Conservation (phyloP, 2,888 invertebrate genomes). For the Tinea trinotella region DNA sequence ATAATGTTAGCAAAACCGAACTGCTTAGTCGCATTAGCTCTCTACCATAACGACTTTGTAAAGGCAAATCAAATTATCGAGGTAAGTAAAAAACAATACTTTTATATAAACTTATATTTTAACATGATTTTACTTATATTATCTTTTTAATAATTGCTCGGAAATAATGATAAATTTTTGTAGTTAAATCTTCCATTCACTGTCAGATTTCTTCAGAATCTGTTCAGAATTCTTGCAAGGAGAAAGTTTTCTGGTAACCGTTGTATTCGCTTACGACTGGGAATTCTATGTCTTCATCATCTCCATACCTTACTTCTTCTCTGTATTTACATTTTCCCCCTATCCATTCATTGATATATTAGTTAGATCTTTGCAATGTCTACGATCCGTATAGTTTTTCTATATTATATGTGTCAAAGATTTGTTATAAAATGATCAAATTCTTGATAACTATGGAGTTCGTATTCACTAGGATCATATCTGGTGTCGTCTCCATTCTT, state of each 20-base stretch:
- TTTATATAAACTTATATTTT: not conserved
- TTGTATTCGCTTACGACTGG: too few relatives aligned
- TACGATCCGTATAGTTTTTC: not conserved
- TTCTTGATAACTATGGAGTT: constrained; percentile 69
- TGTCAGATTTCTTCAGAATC: too few relatives aligned
- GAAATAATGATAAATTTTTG: too few relatives aligned
- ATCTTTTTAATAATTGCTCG: too few relatives aligned
- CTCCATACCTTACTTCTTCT: too few relatives aligned
- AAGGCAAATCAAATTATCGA: constrained; percentile 85
- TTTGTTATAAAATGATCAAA: constrained; percentile 62
- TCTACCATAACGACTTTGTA: constrained; percentile 80
- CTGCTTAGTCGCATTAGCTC: constrained; percentile 81
- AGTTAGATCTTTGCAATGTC: too few relatives aligned
- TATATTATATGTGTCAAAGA: not conserved
- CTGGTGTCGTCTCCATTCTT: constrained; percentile 39
- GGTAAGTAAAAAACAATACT: constrained; percentile 61
- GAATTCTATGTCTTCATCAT: too few relatives aligned
- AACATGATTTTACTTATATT: constrained; percentile 18
- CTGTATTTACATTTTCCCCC: too few relatives aligned
- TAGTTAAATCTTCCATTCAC: too few relatives aligned
- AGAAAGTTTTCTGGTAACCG: too few relatives aligned
- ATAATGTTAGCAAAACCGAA: constrained; percentile 84
- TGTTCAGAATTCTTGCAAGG: too few relatives aligned
- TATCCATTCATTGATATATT: too few relatives aligned
- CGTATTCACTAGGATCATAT: constrained; percentile 69